These are phyloP conservation scores for Irena cyanogastra DNA, from an alignment of 2,113 vertebrate genomes.

Conservation along the genomic window DNA sequence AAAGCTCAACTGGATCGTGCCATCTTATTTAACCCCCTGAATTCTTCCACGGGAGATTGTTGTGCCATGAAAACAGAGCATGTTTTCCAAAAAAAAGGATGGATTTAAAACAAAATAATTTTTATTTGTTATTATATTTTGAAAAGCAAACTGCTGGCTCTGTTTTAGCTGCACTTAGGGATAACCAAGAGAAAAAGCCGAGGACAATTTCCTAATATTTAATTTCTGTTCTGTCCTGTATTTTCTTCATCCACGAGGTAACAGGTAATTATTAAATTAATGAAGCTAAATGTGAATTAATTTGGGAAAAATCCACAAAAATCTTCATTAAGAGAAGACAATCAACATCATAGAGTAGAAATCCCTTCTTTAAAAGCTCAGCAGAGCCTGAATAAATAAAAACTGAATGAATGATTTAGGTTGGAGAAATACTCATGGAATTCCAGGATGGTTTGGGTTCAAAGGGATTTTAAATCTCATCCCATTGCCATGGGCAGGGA, in stretches of 20 bases:
- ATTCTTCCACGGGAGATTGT: background rate
- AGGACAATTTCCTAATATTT: background rate
- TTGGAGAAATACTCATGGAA: background rate
- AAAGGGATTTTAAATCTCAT: background rate
- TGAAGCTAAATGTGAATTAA: background rate
- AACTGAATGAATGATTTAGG: background rate
- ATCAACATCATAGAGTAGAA: background rate
- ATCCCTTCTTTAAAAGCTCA: background rate
- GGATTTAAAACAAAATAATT: background rate
- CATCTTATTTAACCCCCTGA: background rate
- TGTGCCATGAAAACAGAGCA: background rate
- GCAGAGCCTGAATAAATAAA: background rate
- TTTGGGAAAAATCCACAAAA: background rate
- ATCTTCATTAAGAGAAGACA: background rate
- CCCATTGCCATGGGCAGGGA: background rate
- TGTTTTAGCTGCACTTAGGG: background rate
- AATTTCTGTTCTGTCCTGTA: background rate
- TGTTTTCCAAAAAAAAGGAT: background rate
- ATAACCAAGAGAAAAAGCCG: background rate
- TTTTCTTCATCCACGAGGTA: background rate
- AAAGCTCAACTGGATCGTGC: background rate
- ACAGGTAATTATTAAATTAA: background rate
- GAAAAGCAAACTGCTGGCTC: background rate
- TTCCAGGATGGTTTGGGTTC: background rate
- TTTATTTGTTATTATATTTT: background rate